Evolutionary conservation across 2,113 vertebrate genomes (phyloP).

Genomic region (Morone saxatilis): DNA sequence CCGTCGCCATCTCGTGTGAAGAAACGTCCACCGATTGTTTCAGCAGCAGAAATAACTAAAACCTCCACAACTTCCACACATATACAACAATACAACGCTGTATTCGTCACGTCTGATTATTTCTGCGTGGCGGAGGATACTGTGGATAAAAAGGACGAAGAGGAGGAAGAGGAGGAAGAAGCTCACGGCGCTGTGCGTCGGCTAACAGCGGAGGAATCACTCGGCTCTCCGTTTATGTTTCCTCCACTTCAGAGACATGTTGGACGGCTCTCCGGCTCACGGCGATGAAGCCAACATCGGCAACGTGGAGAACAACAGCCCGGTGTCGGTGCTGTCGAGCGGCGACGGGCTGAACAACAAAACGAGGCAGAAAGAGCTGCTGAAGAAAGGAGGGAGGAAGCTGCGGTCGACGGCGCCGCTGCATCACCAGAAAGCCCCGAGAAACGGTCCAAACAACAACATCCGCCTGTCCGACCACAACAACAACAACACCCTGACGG

Average conservation of each 20-base stretch:
- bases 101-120: background rate
- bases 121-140: too few species aligned
- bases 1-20: background rate
- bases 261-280: slow-evolving; percentile 68
- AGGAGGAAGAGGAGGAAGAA: background rate
- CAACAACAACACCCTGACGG: too few species aligned
- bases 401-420: slow-evolving; percentile 49
- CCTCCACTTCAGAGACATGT: slow-evolving; percentile 58
- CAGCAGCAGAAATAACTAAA: background rate
- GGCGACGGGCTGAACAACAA: slow-evolving; percentile 54
- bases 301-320: slow-evolving; percentile 78
- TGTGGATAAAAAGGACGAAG: too few species aligned
- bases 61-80: background rate
- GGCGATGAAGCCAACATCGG: slow-evolving; percentile 61
- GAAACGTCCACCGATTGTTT: background rate
- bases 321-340: background rate
- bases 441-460: slow-evolving; percentile 56
- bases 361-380: slow-evolving; percentile 62
- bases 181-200: background rate
- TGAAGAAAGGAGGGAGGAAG: slow-evolving; percentile 77
- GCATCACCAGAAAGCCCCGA: slow-evolving; percentile 57
- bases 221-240: slow-evolving; percentile 48
- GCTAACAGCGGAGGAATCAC: too few species aligned
- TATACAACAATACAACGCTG: background rate
- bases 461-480: slow-evolving; percentile 14